Evolutionary conservation across 92 coral and sea anemone genomes (phyloP).

Genomic region (Actinernus sp.): DNA sequence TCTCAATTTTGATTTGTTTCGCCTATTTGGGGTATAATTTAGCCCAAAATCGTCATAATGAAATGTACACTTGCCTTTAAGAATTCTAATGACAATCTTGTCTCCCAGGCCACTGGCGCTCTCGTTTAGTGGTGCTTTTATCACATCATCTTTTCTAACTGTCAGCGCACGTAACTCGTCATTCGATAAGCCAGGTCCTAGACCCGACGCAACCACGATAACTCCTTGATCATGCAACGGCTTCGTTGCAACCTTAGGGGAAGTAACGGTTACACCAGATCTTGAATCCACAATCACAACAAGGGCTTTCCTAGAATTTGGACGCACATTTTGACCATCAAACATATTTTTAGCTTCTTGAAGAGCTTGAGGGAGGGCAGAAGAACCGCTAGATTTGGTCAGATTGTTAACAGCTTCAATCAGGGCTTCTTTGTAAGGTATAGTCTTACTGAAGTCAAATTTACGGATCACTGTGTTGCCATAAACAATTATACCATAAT

Average conservation of each 20-base stretch:
- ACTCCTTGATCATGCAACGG: constrained; percentile 42
- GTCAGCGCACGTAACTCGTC: constrained; percentile 35
- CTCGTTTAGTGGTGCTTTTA: constrained; percentile 17
- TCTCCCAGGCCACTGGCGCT: constrained; percentile 39
- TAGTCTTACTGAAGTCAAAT: constrained; percentile 14
- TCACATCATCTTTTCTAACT: constrained; percentile 29
- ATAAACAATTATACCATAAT: constrained; percentile 32
- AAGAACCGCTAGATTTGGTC: background rate
- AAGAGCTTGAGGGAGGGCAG: constrained; percentile 14
- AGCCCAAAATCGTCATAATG: too few relatives aligned
- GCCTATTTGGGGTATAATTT: too few relatives aligned
- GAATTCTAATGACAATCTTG: constrained; percentile 22
- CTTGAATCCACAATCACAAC: constrained; percentile 30
- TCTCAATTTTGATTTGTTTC: too few relatives aligned
- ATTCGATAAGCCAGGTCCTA: constrained; percentile 13
- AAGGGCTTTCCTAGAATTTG: constrained; percentile 25
- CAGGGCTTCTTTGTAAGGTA: constrained; percentile 25
- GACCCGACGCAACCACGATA: constrained; percentile 29
- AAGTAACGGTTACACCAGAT: constrained; percentile 14
- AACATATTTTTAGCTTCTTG: constrained; percentile 25
- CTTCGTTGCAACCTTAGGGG: constrained; percentile 3
- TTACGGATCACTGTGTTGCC: constrained; percentile 11
- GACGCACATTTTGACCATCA: constrained; percentile 4
- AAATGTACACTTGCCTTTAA: constrained; percentile 13
- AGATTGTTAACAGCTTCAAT: background rate